Evolutionary conservation across 2,888 invertebrate species (phyloP), one percentile per base, ranked within the genome.

Genomic region (Fragum sueziense): DNA sequence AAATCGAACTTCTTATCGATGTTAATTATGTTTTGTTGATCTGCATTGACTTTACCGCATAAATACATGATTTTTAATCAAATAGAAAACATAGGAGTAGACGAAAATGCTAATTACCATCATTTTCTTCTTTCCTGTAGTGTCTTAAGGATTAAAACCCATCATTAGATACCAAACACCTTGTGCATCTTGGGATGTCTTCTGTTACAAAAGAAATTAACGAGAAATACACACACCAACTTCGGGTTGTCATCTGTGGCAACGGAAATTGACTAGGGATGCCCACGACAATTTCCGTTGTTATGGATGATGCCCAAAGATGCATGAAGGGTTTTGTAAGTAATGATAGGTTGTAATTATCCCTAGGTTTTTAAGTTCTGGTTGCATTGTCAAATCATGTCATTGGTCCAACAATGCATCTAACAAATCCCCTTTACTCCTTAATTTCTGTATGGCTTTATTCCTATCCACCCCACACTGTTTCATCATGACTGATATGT

Each of bases 381-480:
- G 47, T 47, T 6, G 47, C n/a, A 20, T 47, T 17, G 47, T 47
- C 17, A n/a, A 47, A n/a, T 47, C n/a, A 47, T 33, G 20, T 69
- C 31, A 69, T 31, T 69, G 68, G 52, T 69, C 82, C 34, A 91
- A 73, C 47, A 91, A 88, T 33, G 90, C 91, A 84, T 91, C 91
- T 34, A 91, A 75, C 1, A 90, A 80, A 81, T 87, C 84, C 2
- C 85, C 87, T 31, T 82, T 85, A 51, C 86, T 79, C 52, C 82
- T 85, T 11, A 91, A 76, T 9, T 86, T 82, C 33, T 79, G 73
- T n/a, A 91, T 78, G 27, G 90, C 90, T 9, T 78, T 79, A 74
- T 91, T 90, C 79, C 90, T 85, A 51, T 88, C 88, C 7, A 90
- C 79, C 17, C 82, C 76, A 57, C 88, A 70, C 71, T 91, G 91